A percentile compares a stretch with the other conserved stretches of the same genome.
Conservation (phyloP, 2,113 vertebrate species). For the Neoarius graeffei region DNA sequence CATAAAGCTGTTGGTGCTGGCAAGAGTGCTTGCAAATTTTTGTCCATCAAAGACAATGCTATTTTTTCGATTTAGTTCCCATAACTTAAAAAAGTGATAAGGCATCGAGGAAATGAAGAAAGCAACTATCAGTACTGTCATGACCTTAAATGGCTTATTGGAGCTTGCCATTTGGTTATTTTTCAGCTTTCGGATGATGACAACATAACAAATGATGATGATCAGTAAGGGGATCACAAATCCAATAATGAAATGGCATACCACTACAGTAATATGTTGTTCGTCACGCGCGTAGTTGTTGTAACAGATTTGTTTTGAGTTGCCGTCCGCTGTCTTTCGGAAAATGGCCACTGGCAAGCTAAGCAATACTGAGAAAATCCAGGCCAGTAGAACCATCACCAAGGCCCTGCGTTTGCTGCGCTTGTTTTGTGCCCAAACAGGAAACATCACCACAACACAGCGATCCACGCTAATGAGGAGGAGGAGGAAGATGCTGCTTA, state of each 20-base stretch:
- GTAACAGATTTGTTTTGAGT: conserved; percentile 68
- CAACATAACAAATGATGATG: conserved; percentile 77
- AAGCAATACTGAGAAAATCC: conserved; percentile 74
- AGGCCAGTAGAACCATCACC: conserved; percentile 65
- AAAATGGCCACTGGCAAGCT: conserved; percentile 79
- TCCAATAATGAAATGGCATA: conserved; percentile 73
- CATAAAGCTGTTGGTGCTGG: conserved; percentile 80
- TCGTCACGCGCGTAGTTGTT: conserved; percentile 61
- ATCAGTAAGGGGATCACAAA: conserved; percentile 77
- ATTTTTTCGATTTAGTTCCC: conserved; percentile 66
- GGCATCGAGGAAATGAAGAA: conserved; percentile 87
- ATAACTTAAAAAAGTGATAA: conserved; percentile 76
- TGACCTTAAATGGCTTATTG: conserved; percentile 80
- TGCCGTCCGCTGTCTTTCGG: conserved; percentile 62
- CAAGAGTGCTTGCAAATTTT: conserved; percentile 48
- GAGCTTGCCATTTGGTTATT: conserved; percentile 72
- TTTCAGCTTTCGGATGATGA: conserved; percentile 74
- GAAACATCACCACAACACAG: conserved; percentile 83
- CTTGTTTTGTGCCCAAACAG: conserved; percentile 92
- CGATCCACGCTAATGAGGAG: conserved; percentile 88
- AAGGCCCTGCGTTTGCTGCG: conserved; percentile 75
- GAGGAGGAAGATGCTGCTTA: conserved; percentile 90
- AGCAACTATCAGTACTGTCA: conserved; percentile 74
- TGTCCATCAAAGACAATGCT: conserved; percentile 20
- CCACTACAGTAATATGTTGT: conserved; percentile 62